Base-by-base conservation (phyloP, 2,888 invertebrate genomes). In the Epinotia nisella region DNA sequence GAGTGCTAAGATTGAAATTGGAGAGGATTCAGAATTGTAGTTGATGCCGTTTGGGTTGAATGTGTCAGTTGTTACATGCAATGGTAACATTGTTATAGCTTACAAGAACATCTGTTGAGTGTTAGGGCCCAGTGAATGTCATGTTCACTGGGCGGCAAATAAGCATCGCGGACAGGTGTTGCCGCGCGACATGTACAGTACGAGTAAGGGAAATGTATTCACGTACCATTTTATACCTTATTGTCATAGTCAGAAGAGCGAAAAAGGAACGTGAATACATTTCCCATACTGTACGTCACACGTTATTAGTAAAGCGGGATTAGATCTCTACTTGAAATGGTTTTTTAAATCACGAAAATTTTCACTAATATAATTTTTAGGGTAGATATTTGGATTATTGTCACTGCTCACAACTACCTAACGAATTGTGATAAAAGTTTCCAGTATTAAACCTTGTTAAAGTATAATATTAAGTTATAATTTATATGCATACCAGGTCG, bases 21-120 rank as follows among this genome's bases (percentile, higher is more conserved):
- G 35, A 15, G 39, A 53, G 19, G 13, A 21, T 19, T 55, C 15
- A 1, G 59, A 39, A 21, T 55, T 21, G 9, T 9, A 55, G 4
- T 65, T 65, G 21, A 55, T 19, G 53, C 39, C 13, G 39, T 39
- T 65, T 19, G 55, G 17, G 21, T 19, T 21, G 21, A 9, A n/a
- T 17, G 29, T 19, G 67, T 35, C 13, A 41, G 53, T 55, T 64
- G 41, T 24, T 55, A 61, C 17, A 41, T 17, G 60, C 66, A 17
- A 71, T 45, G 21, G 45, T 49, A 67, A 35, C 60, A 66, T 60
- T 45, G 61, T 60, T 41, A 19, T 62, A 62, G 61, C 66, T 71
- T 45, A 56, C 59, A 58, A 60, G 67, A 61, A 72, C 67, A 72
- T 35, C 60, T 72, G 71, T 71, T 59, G 59, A 21, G 13, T 17